Evolutionary conservation across 2,888 invertebrate species (phyloP), one percentile per base, ranked within the genome.

Genomic region (Drosophila flavopinicola): DNA sequence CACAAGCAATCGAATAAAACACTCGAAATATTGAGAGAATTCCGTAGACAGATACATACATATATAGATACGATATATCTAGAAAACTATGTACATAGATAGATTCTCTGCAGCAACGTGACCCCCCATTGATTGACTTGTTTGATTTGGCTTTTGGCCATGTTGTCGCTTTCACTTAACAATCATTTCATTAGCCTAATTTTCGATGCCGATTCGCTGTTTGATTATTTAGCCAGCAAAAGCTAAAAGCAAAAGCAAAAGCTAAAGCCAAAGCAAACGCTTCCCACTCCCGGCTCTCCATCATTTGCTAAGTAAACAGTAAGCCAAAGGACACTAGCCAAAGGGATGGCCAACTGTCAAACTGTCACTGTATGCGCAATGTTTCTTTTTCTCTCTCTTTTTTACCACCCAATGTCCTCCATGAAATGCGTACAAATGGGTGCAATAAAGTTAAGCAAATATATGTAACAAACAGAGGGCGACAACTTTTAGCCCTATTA

Each of bases 141-240:
- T 48, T 66, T 53, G 33, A 27, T 20, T 52, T 58, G 37, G 30
- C 71, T 44, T 44, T 61, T 39, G 61, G 59, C 57, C 58, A 47
- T 57, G 58, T 72, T 66, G 65, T 73, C 78, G 66, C 77, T 70
- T 76, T 70, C 70, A 67, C 66, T 82, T 66, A 66, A 66, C 66
- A 82, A 71, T 78, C 75, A 78, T 84, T 84, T 84, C 71, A 79
- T 79, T 84, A 84, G 85, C 78, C 67, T 60, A 77, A 77, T 84
- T 84, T 79, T 74, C 47, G 63, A 59, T 75, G 70, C 37, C 47
- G 32, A 49, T 24, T 72, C 54, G 59, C 42, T 42, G 32, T 49
- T 54, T 60, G 66, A 61, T 67, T 67, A 74, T 57, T 61, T 67
- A 39, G 61, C 25, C 39, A 29, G 35, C 39, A 47, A 29, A 56